phyloP scores from a whole-genome alignment of 2,888 invertebrate genomes.

The Lasius platythorax region DNA sequence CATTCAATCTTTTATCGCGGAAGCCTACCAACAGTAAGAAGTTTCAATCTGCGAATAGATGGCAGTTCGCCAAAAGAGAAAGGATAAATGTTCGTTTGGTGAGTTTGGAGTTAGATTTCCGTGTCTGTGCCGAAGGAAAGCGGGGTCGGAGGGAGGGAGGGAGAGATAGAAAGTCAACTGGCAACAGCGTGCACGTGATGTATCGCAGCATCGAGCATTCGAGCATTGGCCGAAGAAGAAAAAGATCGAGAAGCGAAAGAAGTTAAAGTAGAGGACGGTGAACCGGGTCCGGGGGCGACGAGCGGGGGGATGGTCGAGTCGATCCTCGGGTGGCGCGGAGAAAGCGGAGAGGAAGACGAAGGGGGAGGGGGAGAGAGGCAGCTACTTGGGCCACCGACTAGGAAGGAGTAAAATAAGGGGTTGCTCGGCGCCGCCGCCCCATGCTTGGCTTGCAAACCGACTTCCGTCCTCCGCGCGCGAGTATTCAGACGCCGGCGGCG shows the following conservation, averaged over 20 bases:
- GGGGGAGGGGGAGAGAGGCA: conserved; percentile 47
- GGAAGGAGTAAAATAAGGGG: conserved; percentile 83
- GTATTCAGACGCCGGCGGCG: conserved; percentile 83
- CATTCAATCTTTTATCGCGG: background rate
- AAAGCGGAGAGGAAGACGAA: conserved; percentile 52
- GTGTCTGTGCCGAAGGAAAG: conserved; percentile 52
- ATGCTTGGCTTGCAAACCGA: conserved; percentile 86
- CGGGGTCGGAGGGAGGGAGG: conserved; percentile 22
- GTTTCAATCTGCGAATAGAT: conserved; percentile 53
- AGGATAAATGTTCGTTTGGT: conserved; percentile 68
- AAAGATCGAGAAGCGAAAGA: conserved; percentile 64
- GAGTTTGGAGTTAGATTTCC: conserved; percentile 65
- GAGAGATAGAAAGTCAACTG: conserved; percentile 66
- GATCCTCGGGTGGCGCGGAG: conserved; percentile 55
- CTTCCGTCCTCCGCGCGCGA: conserved; percentile 85
- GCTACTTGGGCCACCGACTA: conserved; percentile 72
- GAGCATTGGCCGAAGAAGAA: conserved; percentile 70
- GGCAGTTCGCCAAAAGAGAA: conserved; percentile 72
- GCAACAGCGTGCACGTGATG: conserved; percentile 81
- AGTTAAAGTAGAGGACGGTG: conserved; percentile 63
- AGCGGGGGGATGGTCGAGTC: conserved; percentile 61
- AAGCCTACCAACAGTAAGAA: conserved; percentile 46
- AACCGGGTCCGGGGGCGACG: conserved; percentile 47
- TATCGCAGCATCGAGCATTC: conserved; percentile 81
- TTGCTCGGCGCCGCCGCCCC: conserved; percentile 84